Percentiles rank a stretch among this genome's conserved stretches.
These are phyloP conservation scores for Leucozona laternaria DNA, from an alignment of 2,888 invertebrate genomes.

Conservation along the genomic window DNA sequence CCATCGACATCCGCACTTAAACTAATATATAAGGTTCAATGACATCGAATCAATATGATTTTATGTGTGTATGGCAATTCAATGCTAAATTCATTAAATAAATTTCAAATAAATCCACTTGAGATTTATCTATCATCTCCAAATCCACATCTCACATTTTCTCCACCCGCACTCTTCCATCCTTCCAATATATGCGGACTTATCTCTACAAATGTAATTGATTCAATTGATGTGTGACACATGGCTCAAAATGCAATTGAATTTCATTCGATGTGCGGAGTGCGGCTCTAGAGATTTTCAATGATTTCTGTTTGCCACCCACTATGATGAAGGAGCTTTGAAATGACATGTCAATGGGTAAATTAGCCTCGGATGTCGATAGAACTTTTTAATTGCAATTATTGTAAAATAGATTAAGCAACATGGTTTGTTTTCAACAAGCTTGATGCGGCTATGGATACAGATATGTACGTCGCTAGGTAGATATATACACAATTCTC, in stretches of 20 bases:
- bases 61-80: neutral
- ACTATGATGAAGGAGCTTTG: slow-evolving; percentile 3
- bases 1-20: slow-evolving; percentile 19
- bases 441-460: neutral
- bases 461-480: neutral
- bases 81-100: slow-evolving; percentile 22
- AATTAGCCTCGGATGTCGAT: slow-evolving; percentile 16
- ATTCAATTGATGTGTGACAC: slow-evolving; percentile 27
- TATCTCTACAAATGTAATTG: slow-evolving; percentile 23
- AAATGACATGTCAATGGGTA: slow-evolving; percentile 25
- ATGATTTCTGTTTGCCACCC: slow-evolving; percentile 21
- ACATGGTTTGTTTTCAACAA: neutral
- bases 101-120: slow-evolving; percentile 23
- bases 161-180: neutral
- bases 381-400: slow-evolving; percentile 16
- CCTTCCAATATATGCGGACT: neutral
- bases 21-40: neutral
- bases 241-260: slow-evolving; percentile 33
- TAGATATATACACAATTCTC: neutral
- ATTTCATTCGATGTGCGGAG: slow-evolving; percentile 19
- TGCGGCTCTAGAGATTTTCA: slow-evolving; percentile 26
- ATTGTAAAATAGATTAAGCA: slow-evolving; percentile 14
- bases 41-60: slow-evolving; percentile 22
- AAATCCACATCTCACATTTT: slow-evolving; percentile 13
- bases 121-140: slow-evolving; percentile 29